A percentile compares a stretch with the other conserved stretches of the same genome.
Conservation (phyloP, 2,888 invertebrate species). For the Trypoxylon attenuatum region DNA sequence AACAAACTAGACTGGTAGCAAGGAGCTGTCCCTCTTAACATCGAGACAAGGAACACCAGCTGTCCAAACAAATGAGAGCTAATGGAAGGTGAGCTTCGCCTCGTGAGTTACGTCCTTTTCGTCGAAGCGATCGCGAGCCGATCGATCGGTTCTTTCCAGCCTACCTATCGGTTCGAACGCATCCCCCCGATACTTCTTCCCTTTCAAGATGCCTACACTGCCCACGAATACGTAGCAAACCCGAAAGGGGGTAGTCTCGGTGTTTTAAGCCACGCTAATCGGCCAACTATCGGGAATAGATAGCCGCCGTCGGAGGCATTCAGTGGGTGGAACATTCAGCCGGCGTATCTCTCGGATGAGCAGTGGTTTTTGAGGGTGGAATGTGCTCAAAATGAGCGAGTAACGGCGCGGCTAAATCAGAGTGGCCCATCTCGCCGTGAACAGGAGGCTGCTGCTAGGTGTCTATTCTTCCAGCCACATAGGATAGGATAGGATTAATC, state of each 20-base stretch:
- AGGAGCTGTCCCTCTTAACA: constrained; percentile 41
- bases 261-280: not conserved
- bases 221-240: not conserved
- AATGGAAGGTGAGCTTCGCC: constrained; percentile 59
- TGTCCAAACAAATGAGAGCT: constrained; percentile 63
- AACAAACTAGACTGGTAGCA: constrained; percentile 39
- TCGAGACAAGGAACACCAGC: constrained; percentile 53
- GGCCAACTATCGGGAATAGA: not conserved
- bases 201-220: constrained; percentile 12
- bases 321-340: not conserved
- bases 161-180: constrained; percentile 20
- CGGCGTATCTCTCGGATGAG: not conserved
- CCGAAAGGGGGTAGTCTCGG: not conserved
- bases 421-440: no score
- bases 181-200: constrained; percentile 9
- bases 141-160: constrained; percentile 52
- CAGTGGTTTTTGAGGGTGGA: not conserved
- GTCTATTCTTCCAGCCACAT: no score
- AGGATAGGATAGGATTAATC: no score
- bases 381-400: not conserved
- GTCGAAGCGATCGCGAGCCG: constrained; percentile 38
- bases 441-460: no score
- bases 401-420: not conserved
- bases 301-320: not conserved
- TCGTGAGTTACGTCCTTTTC: constrained; percentile 35